Evolutionary conservation across 1,140 invertebrate genomes (phyloP).

Genomic region (Drosophila nigromelanica): DNA sequence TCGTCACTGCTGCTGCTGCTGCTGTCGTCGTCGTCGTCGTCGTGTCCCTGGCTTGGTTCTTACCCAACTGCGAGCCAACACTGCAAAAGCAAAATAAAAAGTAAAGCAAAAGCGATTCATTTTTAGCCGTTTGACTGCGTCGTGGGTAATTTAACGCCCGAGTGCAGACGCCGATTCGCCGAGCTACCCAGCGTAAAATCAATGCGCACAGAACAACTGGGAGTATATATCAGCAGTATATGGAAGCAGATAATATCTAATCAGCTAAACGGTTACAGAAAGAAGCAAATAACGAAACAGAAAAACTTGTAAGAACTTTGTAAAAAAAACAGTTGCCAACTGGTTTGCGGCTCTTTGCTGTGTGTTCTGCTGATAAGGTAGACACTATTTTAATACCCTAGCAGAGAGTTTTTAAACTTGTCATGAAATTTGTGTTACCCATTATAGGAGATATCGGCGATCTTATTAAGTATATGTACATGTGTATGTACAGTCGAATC

Average conservation of each 20-base stretch:
- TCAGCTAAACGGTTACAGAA: slow-evolving; percentile 1
- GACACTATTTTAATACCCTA: not conserved
- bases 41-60: slow-evolving; percentile 33
- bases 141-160: slow-evolving; percentile 24
- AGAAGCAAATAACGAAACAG: not conserved
- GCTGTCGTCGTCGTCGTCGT: not conserved
- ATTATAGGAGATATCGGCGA: no score
- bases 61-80: slow-evolving; percentile 13
- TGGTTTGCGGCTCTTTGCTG: not conserved
- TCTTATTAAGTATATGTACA: no score
- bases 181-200: not conserved
- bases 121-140: not conserved
- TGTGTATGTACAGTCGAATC: no score
- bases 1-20: slow-evolving; percentile 64
- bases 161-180: slow-evolving; percentile 14
- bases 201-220: not conserved
- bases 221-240: not conserved
- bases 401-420: not conserved
- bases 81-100: slow-evolving; percentile 16
- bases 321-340: slow-evolving; percentile 1
- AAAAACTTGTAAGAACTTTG: not conserved
- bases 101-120: not conserved
- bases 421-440: no score
- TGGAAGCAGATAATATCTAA: slow-evolving; percentile 5
- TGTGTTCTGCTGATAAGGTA: not conserved